A percentile compares a stretch with the other conserved stretches of the same genome.
Conservation (phyloP, 2,888 invertebrate species). For the Linnaemya vulpina region DNA sequence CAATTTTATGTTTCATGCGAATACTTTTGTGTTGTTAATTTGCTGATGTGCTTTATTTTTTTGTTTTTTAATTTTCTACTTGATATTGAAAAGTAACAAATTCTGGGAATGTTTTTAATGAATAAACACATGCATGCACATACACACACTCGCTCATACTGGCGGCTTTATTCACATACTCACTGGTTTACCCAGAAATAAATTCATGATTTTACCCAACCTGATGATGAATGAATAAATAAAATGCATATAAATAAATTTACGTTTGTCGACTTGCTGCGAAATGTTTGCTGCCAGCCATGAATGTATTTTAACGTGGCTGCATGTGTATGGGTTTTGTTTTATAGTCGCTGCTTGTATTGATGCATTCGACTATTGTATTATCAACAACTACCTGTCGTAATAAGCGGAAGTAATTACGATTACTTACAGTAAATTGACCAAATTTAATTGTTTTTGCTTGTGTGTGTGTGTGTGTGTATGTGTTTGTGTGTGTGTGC, state of each 20-base stretch:
- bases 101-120: conserved; percentile 32
- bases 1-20: conserved; percentile 4
- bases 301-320: neutral
- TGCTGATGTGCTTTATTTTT: conserved; percentile 45
- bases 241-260: conserved; percentile 31
- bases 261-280: neutral
- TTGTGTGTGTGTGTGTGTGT: conserved; percentile 49
- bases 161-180: neutral
- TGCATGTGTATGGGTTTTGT: neutral
- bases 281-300: neutral
- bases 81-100: conserved; percentile 44
- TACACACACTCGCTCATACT: neutral
- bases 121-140: neutral
- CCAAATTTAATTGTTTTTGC: conserved; percentile 73
- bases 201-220: conserved; percentile 38
- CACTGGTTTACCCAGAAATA: neutral
- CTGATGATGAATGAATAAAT: conserved; percentile 46
- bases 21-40: conserved; percentile 35
- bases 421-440: conserved; percentile 73
- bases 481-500: conserved; percentile 36
- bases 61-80: conserved; percentile 33
- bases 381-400: conserved; percentile 65
- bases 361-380: conserved; percentile 43
- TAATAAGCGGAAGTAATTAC: conserved; percentile 73
- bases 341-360: neutral